Percentiles rank a stretch among this genome's conserved stretches.
These are phyloP conservation scores for Lathamus discolor DNA, from an alignment of 2,113 vertebrate genomes.

Conservation along the genomic window DNA sequence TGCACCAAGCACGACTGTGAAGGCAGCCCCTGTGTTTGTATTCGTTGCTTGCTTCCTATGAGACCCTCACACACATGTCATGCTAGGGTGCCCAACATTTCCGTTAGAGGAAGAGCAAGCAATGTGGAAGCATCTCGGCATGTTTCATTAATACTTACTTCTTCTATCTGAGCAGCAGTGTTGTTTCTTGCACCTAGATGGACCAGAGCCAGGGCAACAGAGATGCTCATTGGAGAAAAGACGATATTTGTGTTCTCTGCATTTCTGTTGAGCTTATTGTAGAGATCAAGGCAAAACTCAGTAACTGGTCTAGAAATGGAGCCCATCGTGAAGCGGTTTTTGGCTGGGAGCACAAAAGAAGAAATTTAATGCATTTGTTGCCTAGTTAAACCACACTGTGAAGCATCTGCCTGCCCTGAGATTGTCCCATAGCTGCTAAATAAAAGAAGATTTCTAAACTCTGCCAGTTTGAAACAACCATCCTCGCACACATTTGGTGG, in stretches of 20 bases:
- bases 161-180: slow-evolving; percentile 70
- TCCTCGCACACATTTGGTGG: neutral
- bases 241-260: slow-evolving; percentile 51
- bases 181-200: slow-evolving; percentile 60
- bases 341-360: neutral
- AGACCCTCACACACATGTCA: fast-evolving
- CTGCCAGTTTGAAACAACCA: neutral
- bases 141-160: slow-evolving; percentile 30
- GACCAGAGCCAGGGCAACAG: slow-evolving; percentile 68
- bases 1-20: neutral
- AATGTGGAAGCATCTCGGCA: neutral
- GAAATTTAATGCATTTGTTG: neutral
- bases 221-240: slow-evolving; percentile 73
- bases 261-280: slow-evolving; percentile 60
- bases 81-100: neutral
- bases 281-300: slow-evolving; percentile 78
- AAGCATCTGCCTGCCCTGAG: neutral
- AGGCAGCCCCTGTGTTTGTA: neutral
- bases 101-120: neutral
- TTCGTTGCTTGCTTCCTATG: neutral
- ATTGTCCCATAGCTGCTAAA: neutral
- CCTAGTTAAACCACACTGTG: neutral
- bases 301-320: slow-evolving; percentile 59
- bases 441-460: neutral
- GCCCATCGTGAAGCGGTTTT: slow-evolving; percentile 18